phyloP scores from a whole-genome alignment of 2,797 vertebrate species.

The Dendrocincla fuliginosa region DNA sequence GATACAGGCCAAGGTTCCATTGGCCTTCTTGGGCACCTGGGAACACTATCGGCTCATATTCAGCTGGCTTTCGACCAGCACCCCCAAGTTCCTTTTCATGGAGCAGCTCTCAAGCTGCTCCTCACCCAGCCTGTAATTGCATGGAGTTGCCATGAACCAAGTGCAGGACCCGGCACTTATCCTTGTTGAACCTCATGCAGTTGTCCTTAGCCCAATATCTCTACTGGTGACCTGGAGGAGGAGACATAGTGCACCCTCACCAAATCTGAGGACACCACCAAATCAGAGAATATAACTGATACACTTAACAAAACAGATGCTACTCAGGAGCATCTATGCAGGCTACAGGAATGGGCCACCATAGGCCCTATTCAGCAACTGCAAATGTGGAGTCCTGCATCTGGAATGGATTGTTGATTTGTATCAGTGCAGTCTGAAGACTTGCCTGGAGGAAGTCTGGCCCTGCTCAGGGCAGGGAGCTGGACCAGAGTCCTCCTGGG shows the following conservation, averaged over 20 bases:
- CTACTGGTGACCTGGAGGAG: neutral
- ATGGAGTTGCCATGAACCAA: neutral
- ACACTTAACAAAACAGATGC: neutral
- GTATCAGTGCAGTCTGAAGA: neutral
- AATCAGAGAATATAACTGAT: neutral
- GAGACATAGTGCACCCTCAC: neutral
- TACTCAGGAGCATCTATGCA: neutral
- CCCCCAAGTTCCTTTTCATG: neutral
- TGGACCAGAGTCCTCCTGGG: neutral
- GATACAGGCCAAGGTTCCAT: neutral
- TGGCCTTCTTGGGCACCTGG: neutral
- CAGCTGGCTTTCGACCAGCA: neutral
- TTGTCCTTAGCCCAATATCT: neutral
- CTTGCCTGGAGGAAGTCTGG: neutral
- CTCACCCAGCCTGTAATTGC: neutral
- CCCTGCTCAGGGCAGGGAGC: neutral
- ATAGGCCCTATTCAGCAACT: neutral
- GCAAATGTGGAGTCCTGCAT: neutral
- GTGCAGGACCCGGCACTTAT: neutral
- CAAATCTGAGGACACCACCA: neutral
- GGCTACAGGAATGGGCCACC: neutral
- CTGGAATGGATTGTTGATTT: neutral
- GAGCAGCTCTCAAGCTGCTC: neutral
- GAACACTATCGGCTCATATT: neutral
- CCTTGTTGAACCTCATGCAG: neutral